Conservation (phyloP, 2,797 vertebrate species). For the Notolabrus celidotus region DNA sequence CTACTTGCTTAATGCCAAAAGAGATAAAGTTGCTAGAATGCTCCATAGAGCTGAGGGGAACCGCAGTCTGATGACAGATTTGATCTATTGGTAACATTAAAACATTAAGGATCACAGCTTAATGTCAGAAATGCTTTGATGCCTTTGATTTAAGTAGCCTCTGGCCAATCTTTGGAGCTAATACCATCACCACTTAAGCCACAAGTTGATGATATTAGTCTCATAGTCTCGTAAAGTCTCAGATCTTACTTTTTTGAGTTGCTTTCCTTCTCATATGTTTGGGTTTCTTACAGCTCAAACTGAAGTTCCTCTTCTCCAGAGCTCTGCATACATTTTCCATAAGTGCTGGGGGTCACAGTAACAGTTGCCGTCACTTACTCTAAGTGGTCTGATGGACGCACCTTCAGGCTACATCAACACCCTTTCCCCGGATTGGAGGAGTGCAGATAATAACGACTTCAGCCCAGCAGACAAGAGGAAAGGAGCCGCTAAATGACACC, state of each 20-base stretch:
- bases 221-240: no score
- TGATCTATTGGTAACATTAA: no score
- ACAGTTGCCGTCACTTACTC: constrained; percentile 51
- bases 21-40: no score
- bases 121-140: no score
- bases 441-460: constrained; percentile 26
- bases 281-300: not conserved
- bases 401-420: constrained; percentile 6
- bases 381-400: constrained; percentile 42
- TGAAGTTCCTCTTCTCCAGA: not conserved
- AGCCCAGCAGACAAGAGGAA: constrained; percentile 1
- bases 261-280: not conserved
- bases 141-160: no score
- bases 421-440: constrained; percentile 22
- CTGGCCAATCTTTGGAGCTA: not conserved
- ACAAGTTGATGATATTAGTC: no score
- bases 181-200: no score
- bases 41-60: no score
- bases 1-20: no score
- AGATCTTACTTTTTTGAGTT: no score
- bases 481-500: constrained; percentile 19
- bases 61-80: no score
- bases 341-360: constrained; percentile 40
- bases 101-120: no score
- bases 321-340: constrained; percentile 16